Conservation (phyloP, 1,140 invertebrate species). For the Penaeus chinensis region DNA sequence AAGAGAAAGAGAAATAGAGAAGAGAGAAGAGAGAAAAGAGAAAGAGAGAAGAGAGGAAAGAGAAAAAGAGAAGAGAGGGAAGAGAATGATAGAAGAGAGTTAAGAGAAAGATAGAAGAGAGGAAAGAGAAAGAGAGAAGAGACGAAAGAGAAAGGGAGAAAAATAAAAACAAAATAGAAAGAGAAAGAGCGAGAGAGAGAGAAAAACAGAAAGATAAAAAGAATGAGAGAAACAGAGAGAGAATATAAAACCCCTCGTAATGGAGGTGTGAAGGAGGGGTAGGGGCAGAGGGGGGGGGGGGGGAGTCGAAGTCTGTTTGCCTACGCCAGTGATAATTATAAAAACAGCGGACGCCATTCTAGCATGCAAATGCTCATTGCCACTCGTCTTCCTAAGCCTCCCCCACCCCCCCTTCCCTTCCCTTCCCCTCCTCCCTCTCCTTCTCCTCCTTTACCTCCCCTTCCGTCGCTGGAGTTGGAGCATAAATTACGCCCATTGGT, state of each 20-base stretch:
- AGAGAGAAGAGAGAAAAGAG: not conserved
- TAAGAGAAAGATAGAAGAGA: not conserved
- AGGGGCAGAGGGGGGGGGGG: not conserved
- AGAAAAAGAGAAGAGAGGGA: not conserved
- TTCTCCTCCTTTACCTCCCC: not conserved
- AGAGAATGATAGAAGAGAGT: too few relatives aligned
- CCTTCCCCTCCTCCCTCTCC: not conserved
- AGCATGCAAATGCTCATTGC: slow-evolving; percentile 28
- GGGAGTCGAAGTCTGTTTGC: slow-evolving; percentile 9
- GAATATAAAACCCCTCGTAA: not conserved
- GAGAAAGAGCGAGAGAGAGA: not conserved
- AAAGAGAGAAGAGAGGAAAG: not conserved
- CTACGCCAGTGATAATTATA: slow-evolving; percentile 42
- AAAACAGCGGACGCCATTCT: slow-evolving; percentile 35
- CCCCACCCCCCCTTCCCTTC: not conserved
- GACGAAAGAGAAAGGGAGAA: not conserved
- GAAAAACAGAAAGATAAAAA: not conserved
- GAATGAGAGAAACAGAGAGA: slow-evolving; percentile 10
- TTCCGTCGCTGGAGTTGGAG: not conserved
- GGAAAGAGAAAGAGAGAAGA: not conserved
- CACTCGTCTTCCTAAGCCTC: slow-evolving; percentile 14
- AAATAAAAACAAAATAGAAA: not conserved
- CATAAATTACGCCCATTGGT: slow-evolving; percentile 35
- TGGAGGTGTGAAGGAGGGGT: not conserved
- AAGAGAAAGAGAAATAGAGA: not conserved